These are phyloP conservation scores for Leucophenga varia DNA, from an alignment of 1,140 invertebrate species.

Conservation along the genomic window DNA sequence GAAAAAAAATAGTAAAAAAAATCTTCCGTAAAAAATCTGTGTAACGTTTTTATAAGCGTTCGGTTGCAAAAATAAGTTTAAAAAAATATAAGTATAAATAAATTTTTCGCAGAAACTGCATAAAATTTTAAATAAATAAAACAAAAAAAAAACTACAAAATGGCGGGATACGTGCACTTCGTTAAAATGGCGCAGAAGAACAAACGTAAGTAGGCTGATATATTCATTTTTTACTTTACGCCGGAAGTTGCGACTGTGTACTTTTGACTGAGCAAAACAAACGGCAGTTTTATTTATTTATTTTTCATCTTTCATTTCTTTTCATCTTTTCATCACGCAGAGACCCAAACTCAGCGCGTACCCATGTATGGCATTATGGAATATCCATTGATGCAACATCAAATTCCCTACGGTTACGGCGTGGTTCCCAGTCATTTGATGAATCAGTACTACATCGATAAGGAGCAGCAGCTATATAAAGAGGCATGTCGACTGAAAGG, in stretches of 20 bases:
- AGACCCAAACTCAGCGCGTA: slow-evolving; percentile 4
- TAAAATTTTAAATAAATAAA: slow-evolving; percentile 18
- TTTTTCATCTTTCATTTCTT: too few species aligned
- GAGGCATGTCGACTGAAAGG: slow-evolving; percentile 37
- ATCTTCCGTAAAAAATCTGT: too few species aligned
- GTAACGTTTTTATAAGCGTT: too few species aligned
- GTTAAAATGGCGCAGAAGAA: slow-evolving; percentile 45
- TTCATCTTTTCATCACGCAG: too few species aligned
- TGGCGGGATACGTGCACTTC: slow-evolving; percentile 27
- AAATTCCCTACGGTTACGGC: neutral
- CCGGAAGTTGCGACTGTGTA: too few species aligned
- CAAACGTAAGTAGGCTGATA: slow-evolving; percentile 36
- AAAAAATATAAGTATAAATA: too few species aligned
- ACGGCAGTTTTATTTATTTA: too few species aligned
- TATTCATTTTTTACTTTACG: too few species aligned
- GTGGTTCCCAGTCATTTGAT: slow-evolving; percentile 8
- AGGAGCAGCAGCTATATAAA: slow-evolving; percentile 41
- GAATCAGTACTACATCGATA: slow-evolving; percentile 12
- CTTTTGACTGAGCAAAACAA: too few species aligned
- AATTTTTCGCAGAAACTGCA: too few species aligned
- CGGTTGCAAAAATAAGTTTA: too few species aligned
- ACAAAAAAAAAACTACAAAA: slow-evolving; percentile 15
- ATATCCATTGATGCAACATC: neutral
- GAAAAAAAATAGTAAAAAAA: too few species aligned
- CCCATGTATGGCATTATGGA: slow-evolving; percentile 1